phyloP scores from a whole-genome alignment of 2,888 invertebrate genomes.

The Melanostoma scalare region DNA sequence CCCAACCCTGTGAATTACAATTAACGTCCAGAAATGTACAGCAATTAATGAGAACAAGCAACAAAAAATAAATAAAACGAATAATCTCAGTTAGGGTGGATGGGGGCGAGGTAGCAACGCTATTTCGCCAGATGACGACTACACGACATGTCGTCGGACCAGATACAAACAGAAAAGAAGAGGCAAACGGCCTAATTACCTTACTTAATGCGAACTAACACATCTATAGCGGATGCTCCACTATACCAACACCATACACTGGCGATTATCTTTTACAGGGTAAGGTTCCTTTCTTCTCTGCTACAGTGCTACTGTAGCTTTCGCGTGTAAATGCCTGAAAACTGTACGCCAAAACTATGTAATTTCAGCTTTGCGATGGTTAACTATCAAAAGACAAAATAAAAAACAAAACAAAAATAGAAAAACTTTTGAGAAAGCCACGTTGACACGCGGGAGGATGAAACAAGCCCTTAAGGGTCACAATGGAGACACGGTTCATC shows the following conservation, averaged over 20 bases:
- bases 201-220: constrained; percentile 52
- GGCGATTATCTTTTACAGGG: constrained; percentile 45
- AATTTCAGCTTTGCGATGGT: constrained; percentile 53
- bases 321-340: constrained; percentile 27
- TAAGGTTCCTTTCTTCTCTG: constrained; percentile 15
- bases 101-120: not conserved
- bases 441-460: constrained; percentile 6
- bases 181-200: constrained; percentile 64
- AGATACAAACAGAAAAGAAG: constrained; percentile 17
- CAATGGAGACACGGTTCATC: constrained; percentile 60
- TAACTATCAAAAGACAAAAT: constrained; percentile 56
- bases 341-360: constrained; percentile 41
- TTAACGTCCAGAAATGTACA: constrained; percentile 66
- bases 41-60: constrained; percentile 61
- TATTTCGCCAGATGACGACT: constrained; percentile 34
- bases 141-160: constrained; percentile 48
- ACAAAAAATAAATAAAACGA: constrained; percentile 34
- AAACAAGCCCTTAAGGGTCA: constrained; percentile 24
- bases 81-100: constrained; percentile 50
- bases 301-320: not conserved
- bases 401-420: constrained; percentile 16
- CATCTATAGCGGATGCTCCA: not conserved
- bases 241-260: constrained; percentile 26
- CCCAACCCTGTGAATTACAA: constrained; percentile 63
- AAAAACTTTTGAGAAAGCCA: not conserved